Evolutionary conservation across 2,797 vertebrate species (phyloP).

Genomic region (Pipistrellus kuhlii): DNA sequence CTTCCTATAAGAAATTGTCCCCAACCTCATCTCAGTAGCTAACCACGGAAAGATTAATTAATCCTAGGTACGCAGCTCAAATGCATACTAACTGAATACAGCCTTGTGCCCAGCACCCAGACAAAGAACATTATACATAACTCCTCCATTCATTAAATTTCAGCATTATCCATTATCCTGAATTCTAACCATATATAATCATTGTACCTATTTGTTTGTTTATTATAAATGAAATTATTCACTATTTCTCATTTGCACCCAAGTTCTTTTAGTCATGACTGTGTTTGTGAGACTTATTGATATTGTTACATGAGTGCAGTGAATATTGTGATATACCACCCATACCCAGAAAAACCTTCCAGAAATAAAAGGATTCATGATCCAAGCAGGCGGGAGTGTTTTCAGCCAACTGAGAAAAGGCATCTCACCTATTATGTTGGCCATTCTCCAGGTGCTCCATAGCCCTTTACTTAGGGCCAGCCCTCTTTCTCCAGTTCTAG

Average conservation of each 20-base stretch:
- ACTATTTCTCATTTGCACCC: neutral
- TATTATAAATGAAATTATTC: neutral
- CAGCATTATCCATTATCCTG: neutral
- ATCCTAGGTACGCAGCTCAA: neutral
- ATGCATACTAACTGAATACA: neutral
- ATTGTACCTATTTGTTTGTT: neutral
- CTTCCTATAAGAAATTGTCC: neutral
- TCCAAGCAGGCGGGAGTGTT: fast-evolving
- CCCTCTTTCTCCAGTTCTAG: neutral
- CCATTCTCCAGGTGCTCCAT: neutral
- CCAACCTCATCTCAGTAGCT: neutral
- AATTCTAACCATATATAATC: neutral
- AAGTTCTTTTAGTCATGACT: neutral
- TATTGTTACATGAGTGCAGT: neutral
- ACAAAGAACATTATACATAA: neutral
- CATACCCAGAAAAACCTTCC: neutral
- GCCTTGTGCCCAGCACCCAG: neutral
- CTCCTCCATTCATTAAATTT: neutral
- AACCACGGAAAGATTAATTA: neutral
- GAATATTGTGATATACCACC: fast-evolving
- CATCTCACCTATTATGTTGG: neutral
- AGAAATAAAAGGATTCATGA: neutral
- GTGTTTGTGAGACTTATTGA: neutral
- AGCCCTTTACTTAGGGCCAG: neutral
- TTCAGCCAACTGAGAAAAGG: neutral